Evolutionary conservation across 2,888 invertebrate species (phyloP).

Genomic region (Apamea sordens): DNA sequence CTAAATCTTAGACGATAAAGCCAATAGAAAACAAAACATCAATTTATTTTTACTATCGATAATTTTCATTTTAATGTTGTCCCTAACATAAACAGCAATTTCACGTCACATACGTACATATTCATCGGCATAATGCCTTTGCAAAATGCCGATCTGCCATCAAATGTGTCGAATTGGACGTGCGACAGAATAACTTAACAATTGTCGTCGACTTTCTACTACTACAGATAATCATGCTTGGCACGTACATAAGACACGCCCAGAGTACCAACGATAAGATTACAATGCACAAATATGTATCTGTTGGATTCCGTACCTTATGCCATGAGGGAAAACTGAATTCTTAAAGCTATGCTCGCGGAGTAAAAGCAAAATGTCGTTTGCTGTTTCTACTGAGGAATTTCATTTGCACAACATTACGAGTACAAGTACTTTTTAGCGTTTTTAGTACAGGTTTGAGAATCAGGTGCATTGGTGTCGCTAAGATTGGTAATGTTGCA

Average conservation of each 20-base stretch:
- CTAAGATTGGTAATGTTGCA: conserved; percentile 9
- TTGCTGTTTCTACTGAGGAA: conserved; percentile 63
- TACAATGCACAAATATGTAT: conserved; percentile 67
- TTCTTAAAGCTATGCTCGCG: conserved; percentile 28
- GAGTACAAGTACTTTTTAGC: conserved; percentile 51
- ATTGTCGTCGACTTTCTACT: conserved; percentile 82
- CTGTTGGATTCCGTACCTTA: conserved; percentile 68
- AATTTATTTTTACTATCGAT: not conserved
- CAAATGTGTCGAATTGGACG: conserved; percentile 54
- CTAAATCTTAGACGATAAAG: not conserved
- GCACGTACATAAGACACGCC: conserved; percentile 81
- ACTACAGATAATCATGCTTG: conserved; percentile 81
- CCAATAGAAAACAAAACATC: conserved; percentile 15
- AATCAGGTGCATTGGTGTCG: conserved; percentile 42
- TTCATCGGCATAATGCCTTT: not conserved
- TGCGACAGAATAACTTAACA: conserved; percentile 67
- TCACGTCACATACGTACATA: conserved; percentile 7
- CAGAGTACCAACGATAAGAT: conserved; percentile 72
- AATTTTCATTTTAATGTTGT: not conserved
- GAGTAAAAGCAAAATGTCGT: conserved; percentile 40
- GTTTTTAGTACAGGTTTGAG: conserved; percentile 41
- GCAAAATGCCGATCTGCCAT: conserved; percentile 33
- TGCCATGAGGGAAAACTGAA: conserved; percentile 55
- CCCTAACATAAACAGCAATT: conserved; percentile 7
- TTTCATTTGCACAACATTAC: conserved; percentile 68